phyloP scores from a whole-genome alignment of 2,113 vertebrate genomes.

The Notarius quadriscutis region DNA sequence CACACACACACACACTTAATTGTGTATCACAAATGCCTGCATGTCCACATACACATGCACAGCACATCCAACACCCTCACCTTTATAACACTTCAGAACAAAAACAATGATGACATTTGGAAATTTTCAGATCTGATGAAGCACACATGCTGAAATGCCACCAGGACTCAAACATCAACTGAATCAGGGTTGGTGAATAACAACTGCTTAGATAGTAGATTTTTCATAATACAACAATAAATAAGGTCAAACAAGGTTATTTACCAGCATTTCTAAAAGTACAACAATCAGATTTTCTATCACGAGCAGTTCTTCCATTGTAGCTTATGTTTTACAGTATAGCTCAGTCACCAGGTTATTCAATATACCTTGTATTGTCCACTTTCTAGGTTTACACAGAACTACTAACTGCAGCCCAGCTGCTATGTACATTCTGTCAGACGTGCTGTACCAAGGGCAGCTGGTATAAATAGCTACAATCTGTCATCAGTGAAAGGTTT shows the following conservation, averaged over 20 bases:
- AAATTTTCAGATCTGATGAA: slow-evolving; percentile 16
- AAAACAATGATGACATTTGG: slow-evolving; percentile 12
- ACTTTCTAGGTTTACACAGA: neutral
- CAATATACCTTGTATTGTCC: neutral
- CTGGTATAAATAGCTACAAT: neutral
- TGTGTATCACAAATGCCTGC: neutral
- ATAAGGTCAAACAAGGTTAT: neutral
- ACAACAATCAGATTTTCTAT: neutral
- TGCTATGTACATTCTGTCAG: neutral
- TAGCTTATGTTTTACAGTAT: neutral
- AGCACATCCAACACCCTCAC: neutral
- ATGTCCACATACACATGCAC: neutral
- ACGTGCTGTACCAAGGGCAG: neutral
- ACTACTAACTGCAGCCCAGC: neutral
- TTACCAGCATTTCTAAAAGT: neutral
- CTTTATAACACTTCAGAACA: neutral
- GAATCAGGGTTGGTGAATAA: slow-evolving; percentile 5
- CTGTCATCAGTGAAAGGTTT: neutral
- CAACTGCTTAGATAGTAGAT: neutral
- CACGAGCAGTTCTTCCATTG: neutral
- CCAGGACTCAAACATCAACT: neutral
- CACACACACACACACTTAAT: neutral
- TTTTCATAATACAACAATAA: neutral
- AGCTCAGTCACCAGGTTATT: neutral
- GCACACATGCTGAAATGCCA: slow-evolving; percentile 32